Percentiles rank a stretch among this genome's conserved stretches.
Conservation (phyloP, 2,797 vertebrate species). For the Amblyraja radiata region DNA sequence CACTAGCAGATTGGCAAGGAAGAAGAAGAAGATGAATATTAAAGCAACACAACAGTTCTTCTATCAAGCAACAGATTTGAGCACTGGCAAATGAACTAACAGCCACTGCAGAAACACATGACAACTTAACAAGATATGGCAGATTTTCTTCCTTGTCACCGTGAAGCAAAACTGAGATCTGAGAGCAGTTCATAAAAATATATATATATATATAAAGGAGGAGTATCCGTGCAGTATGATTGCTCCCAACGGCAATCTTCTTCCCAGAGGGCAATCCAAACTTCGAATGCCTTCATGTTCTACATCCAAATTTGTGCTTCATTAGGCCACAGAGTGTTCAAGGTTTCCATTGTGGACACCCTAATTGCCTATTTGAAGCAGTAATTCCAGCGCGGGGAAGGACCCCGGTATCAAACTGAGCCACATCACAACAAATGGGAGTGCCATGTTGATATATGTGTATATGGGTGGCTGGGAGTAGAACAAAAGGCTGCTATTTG, state of each 20-base stretch:
- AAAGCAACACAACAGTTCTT: conserved; percentile 54
- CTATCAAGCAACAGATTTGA: conserved; percentile 62
- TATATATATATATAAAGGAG: conserved; percentile 51
- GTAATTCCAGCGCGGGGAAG: conserved; percentile 57
- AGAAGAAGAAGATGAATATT: conserved; percentile 56
- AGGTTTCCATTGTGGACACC: conserved; percentile 53
- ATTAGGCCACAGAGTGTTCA: conserved; percentile 59
- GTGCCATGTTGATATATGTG: conserved; percentile 62
- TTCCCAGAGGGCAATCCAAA: conserved; percentile 57
- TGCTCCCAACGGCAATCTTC: conserved; percentile 46
- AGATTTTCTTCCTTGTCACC: not conserved
- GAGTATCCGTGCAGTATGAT: conserved; percentile 47
- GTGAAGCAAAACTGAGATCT: not conserved
- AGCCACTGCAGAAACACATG: conserved; percentile 54
- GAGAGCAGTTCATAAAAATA: conserved; percentile 39
- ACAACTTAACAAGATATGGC: conserved; percentile 19
- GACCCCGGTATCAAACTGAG: conserved; percentile 59
- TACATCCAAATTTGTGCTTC: conserved; percentile 62
- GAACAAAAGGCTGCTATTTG: conserved; percentile 67
- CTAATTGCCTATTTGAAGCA: conserved; percentile 49
- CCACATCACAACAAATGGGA: conserved; percentile 60
- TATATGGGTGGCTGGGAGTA: conserved; percentile 52
- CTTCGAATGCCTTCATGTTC: conserved; percentile 53
- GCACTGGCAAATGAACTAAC: conserved; percentile 59
- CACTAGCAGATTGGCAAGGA: conserved; percentile 39